These are phyloP conservation scores for Xiphorhynchus erythropygius DNA, from an alignment of 2,797 vertebrate genomes.

Conservation along the genomic window DNA sequence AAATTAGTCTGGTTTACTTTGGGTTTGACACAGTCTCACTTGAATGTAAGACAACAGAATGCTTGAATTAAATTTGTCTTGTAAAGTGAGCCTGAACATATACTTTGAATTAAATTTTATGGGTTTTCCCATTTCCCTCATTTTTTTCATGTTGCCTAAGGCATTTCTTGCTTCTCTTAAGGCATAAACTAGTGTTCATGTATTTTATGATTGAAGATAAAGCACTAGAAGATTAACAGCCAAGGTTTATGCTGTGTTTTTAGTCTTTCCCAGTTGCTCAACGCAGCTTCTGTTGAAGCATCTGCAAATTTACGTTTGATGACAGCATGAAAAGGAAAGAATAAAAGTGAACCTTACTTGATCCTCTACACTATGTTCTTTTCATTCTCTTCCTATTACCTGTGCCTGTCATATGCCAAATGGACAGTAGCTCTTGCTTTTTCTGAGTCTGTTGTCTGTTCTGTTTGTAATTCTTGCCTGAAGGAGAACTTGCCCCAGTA, in stretches of 20 bases:
- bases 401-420: neutral
- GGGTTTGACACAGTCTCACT: neutral
- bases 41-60: neutral
- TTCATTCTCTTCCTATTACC: neutral
- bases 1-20: constrained; percentile 11
- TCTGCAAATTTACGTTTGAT: neutral
- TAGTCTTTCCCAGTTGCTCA: neutral
- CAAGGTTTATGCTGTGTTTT: neutral
- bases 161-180: neutral
- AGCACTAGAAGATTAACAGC: neutral
- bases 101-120: neutral
- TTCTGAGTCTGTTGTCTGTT: neutral
- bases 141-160: neutral
- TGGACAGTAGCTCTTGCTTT: neutral
- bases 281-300: neutral
- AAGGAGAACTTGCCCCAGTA: neutral
- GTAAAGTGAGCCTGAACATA: neutral
- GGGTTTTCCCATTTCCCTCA: neutral
- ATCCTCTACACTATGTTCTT: neutral
- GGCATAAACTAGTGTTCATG: neutral
- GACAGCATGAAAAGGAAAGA: neutral
- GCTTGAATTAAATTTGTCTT: neutral
- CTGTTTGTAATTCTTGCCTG: neutral
- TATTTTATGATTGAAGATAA: neutral
- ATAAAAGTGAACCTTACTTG: neutral